A percentile compares a stretch with the other conserved stretches of the same genome.
phyloP scores from a whole-genome alignment of 2,888 invertebrate genomes.

The Plagodis pulveraria region DNA sequence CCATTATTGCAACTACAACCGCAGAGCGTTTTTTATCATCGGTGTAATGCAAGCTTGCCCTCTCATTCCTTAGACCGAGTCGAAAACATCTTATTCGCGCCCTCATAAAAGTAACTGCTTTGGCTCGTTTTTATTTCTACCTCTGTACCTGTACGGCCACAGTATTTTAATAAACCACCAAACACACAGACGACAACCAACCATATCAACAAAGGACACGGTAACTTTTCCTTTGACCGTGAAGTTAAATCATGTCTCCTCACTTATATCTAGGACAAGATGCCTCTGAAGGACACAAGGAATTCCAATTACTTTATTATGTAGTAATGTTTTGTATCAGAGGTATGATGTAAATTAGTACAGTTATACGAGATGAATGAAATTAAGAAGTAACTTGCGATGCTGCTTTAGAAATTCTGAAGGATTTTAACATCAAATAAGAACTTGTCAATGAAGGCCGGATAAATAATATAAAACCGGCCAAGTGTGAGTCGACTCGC shows the following conservation, averaged over 20 bases:
- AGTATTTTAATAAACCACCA: constrained; percentile 82
- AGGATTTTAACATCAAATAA: too few species aligned
- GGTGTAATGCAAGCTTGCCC: constrained; percentile 49
- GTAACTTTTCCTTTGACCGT: constrained; percentile 43
- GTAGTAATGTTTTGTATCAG: constrained; percentile 59
- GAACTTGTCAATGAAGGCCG: too few species aligned
- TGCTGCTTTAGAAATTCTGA: too few species aligned
- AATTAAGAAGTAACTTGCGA: constrained; percentile 2
- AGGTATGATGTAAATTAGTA: constrained; percentile 47
- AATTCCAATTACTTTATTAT: constrained; percentile 84
- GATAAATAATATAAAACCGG: too few species aligned
- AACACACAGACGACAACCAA: constrained; percentile 43
- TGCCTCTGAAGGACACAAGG: constrained; percentile 77
- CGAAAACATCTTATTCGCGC: constrained; percentile 85
- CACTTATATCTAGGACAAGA: constrained; percentile 81
- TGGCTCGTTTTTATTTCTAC: constrained; percentile 83
- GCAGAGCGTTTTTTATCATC: constrained; percentile 33
- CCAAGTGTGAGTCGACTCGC: too few species aligned
- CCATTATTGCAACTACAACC: neutral
- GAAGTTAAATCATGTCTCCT: constrained; percentile 69
- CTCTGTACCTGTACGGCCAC: constrained; percentile 82
- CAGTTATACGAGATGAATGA: constrained; percentile 43
- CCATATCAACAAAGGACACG: constrained; percentile 44
- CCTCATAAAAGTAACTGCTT: constrained; percentile 85
- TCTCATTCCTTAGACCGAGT: constrained; percentile 81